A percentile compares a stretch with the other conserved stretches of the same genome.
Conservation (phyloP, 2,888 invertebrate genomes). For the Phoenoteleia sp. region DNA sequence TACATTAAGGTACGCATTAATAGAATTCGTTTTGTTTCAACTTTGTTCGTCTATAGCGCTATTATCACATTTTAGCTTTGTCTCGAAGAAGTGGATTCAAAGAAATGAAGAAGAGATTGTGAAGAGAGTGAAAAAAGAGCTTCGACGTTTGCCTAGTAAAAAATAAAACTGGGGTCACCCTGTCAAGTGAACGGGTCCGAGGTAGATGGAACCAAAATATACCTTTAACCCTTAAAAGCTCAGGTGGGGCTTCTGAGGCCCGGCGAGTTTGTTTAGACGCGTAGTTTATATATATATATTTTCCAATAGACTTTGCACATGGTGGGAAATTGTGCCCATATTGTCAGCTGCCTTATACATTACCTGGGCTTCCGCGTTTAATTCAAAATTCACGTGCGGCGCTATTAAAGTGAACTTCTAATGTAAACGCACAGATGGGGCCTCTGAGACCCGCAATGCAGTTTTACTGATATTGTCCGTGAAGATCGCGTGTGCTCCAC, state of each 20-base stretch:
- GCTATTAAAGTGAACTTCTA: neutral
- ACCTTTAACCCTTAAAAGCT: neutral
- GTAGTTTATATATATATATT: no score
- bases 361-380: neutral
- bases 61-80: slow-evolving; percentile 62
- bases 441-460: neutral
- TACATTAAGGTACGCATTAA: slow-evolving; percentile 37
- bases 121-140: slow-evolving; percentile 14
- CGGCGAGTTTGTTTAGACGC: neutral
- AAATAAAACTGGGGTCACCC: no score
- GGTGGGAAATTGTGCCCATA: neutral
- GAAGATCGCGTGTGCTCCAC: neutral
- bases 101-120: slow-evolving; percentile 5
- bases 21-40: slow-evolving; percentile 32
- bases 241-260: neutral
- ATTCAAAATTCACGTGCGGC: neutral
- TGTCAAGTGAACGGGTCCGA: no score
- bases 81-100: slow-evolving; percentile 11
- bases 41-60: slow-evolving; percentile 42
- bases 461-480: neutral
- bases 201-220: no score
- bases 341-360: neutral
- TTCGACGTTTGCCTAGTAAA: no score
- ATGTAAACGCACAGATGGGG: neutral
- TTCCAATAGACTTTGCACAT: neutral